phyloP scores from a whole-genome alignment of 2,113 vertebrate genomes.

The Lampris incognitus region DNA sequence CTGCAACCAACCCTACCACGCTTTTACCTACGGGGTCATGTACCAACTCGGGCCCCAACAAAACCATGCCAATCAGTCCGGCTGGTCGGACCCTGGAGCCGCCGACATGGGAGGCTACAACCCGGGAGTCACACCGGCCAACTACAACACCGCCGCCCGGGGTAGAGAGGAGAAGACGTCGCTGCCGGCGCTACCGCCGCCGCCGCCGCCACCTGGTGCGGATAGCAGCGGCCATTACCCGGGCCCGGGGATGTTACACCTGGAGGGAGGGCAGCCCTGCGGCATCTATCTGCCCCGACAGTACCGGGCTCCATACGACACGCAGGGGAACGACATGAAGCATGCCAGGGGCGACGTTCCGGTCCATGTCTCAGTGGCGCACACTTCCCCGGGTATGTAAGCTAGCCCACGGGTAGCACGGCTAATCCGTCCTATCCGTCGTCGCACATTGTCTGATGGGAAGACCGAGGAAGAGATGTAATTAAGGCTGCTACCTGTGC shows the following conservation, averaged over 20 bases:
- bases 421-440: background rate
- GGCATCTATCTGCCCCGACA: constrained; percentile 34
- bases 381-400: constrained; percentile 71
- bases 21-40: constrained; percentile 74
- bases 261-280: constrained; percentile 41
- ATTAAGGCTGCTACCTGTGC: background rate
- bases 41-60: constrained; percentile 71
- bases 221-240: constrained; percentile 46
- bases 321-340: constrained; percentile 20
- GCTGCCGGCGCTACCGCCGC: constrained; percentile 54
- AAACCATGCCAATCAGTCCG: constrained; percentile 41
- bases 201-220: constrained; percentile 30
- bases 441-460: no score
- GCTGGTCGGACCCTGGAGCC: constrained; percentile 56
- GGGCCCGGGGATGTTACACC: constrained; percentile 45
- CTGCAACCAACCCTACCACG: constrained; percentile 73
- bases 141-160: constrained; percentile 39
- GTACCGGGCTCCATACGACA: background rate
- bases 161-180: constrained; percentile 58
- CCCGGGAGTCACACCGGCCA: constrained; percentile 41
- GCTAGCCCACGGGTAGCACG: background rate
- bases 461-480: no score
- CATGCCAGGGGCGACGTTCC: constrained; percentile 58
- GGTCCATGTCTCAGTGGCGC: constrained; percentile 70
- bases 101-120: constrained; percentile 49